Evolutionary conservation across 2,888 invertebrate genomes (phyloP).

Genomic region (Romanomermis culicivorax): DNA sequence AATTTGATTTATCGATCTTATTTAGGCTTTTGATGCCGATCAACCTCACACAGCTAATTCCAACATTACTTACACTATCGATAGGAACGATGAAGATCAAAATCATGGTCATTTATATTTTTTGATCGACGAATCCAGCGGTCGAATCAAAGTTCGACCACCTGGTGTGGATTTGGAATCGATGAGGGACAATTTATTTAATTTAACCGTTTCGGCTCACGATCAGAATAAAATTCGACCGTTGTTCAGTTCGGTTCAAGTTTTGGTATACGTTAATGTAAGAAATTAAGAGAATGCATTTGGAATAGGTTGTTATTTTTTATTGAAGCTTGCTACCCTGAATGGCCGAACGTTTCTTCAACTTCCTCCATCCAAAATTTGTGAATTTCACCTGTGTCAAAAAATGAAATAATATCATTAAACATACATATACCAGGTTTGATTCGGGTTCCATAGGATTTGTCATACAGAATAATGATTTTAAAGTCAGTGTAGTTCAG

Average conservation of each 20-base stretch:
- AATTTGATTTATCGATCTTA: no score
- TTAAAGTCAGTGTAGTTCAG: no score
- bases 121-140: slow-evolving; percentile 51
- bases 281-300: slow-evolving; percentile 12
- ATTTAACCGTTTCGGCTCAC: slow-evolving; percentile 7
- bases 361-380: no score
- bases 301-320: no score
- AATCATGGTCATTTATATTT: slow-evolving; percentile 42
- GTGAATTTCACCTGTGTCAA: no score
- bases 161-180: slow-evolving; percentile 15
- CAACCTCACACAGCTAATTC: slow-evolving; percentile 1
- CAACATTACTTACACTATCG: slow-evolving; percentile 6
- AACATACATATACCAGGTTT: no score
- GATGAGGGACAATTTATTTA: slow-evolving; percentile 14
- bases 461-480: no score
- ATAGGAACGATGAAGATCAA: slow-evolving; percentile 27
- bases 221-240: background rate
- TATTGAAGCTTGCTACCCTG: no score
- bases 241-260: slow-evolving; percentile 15
- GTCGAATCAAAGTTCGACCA: slow-evolving; percentile 40
- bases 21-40: slow-evolving; percentile 8
- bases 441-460: no score
- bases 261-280: slow-evolving; percentile 28
- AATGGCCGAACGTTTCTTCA: no score
- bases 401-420: no score